Evolutionary conservation across 2,113 vertebrate species (phyloP).

Genomic region (Lynx canadensis): DNA sequence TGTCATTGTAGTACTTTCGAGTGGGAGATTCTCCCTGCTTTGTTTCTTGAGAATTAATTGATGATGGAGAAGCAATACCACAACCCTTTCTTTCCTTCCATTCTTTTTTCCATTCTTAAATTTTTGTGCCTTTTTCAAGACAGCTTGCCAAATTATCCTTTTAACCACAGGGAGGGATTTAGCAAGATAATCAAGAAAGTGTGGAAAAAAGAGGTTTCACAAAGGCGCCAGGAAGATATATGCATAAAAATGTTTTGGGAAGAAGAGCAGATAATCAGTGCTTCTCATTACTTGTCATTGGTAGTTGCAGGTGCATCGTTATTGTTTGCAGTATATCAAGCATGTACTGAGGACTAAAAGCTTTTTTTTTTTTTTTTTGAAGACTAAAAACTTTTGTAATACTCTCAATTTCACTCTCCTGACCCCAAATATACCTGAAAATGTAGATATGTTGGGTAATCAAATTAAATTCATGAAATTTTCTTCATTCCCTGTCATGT

Average conservation of each 20-base stretch:
- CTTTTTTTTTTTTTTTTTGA: neutral
- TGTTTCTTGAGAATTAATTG: slow-evolving; percentile 28
- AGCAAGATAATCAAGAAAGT: neutral
- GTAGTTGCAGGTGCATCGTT: neutral
- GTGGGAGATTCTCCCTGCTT: neutral
- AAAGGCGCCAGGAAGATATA: neutral
- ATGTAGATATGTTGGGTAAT: neutral
- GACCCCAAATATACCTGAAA: slow-evolving; percentile 25
- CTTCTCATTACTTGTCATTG: neutral
- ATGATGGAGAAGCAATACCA: neutral
- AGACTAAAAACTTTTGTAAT: slow-evolving; percentile 24
- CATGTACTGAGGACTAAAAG: slow-evolving; percentile 23
- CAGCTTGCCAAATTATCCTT: neutral
- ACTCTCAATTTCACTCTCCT: neutral
- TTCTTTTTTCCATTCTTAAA: neutral
- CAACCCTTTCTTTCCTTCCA: neutral
- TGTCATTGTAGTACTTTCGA: neutral
- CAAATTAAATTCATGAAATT: slow-evolving; percentile 31
- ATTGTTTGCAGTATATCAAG: neutral
- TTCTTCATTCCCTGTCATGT: neutral
- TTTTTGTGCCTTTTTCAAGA: slow-evolving; percentile 35
- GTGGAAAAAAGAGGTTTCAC: neutral
- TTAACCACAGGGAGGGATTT: neutral
- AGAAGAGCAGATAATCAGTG: neutral
- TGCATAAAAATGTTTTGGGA: neutral